Base-by-base conservation (phyloP, 2,888 invertebrate genomes). In the Platypus cylindrus region DNA sequence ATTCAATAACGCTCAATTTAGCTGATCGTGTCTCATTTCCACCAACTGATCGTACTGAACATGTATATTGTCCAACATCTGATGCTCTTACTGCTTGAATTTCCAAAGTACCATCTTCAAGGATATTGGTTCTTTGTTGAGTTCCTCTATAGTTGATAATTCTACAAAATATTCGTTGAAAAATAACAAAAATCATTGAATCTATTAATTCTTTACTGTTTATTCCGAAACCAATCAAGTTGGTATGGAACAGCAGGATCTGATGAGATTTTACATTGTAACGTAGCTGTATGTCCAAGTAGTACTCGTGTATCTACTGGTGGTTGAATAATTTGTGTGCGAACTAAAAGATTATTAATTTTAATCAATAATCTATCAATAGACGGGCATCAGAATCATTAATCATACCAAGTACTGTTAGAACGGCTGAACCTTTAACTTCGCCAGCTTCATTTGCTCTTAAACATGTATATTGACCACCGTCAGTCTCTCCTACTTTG, bases 61-160 rank as follows among this genome's bases (percentile, higher is more conserved):
- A 97, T 26, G 82, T 80, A 65, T 98, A 98, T 44, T 78, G 75
- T 31, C 97, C 97, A 30, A 91, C 94, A 64, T 95, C 95, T 32
- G 84, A 78, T 2, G 90, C 87, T 40, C 90, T 71, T 31, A 87
- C 89, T 15, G 89, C 87, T 46, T 79, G 77, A 46, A 93, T 89
- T 59, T 82, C 81, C 46, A 94, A 64, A 14, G 85, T 85, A 4
- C 91, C 93, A 55, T 91, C 87, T 20, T 70, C 68, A 40, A 77
- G 72, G 47, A 85, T 74, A 55, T 73, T 75, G 37, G 85, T 73
- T 38, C 86, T 70, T 50, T 78, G 75, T 36, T 78, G 78, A 20
- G 30, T 41, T 17, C 68, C 68, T 43, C 67, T 68, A 2, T 74
- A 71, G 41, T 73, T 72, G 40, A 74, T 67, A 31, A 67, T 54